phyloP scores from a whole-genome alignment of 2,888 invertebrate genomes.

The Auanema sp. region DNA sequence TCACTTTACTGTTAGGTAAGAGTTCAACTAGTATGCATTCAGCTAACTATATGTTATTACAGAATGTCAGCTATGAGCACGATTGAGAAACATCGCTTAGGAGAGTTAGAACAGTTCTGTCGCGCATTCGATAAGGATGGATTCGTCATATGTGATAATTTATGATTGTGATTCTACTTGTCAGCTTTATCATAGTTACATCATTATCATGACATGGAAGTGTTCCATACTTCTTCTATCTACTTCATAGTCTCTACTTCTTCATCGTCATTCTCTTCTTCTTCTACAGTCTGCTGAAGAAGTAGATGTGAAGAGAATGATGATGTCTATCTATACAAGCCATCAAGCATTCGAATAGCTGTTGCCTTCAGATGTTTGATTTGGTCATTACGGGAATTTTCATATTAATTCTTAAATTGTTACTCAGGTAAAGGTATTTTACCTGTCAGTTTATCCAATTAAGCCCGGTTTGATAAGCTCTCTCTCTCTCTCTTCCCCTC shows the following conservation, averaged over 20 bases:
- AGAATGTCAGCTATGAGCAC: constrained; percentile 50
- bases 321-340: too few species aligned
- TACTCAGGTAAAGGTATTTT: too few species aligned
- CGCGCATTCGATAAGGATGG: constrained; percentile 38
- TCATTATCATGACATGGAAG: not conserved
- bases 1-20: constrained; percentile 42
- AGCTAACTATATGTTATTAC: constrained; percentile 11
- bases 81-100: constrained; percentile 29
- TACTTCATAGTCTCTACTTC: not conserved
- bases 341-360: too few species aligned
- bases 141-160: constrained; percentile 42
- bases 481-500: constrained; percentile 5
- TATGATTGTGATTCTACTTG: constrained; percentile 16
- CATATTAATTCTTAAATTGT: too few species aligned
- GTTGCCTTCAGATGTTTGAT: too few species aligned
- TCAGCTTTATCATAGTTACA: too few species aligned
- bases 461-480: not conserved
- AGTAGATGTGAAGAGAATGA: too few species aligned
- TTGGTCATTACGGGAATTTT: too few species aligned
- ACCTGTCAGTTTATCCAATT: too few species aligned
- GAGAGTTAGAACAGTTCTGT: constrained; percentile 39
- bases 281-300: too few species aligned
- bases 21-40: too few species aligned
- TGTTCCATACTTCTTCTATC: not conserved
- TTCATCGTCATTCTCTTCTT: too few species aligned